Base-by-base conservation (phyloP, 2,113 vertebrate species). In the Paradoxurus hermaphroditus region DNA sequence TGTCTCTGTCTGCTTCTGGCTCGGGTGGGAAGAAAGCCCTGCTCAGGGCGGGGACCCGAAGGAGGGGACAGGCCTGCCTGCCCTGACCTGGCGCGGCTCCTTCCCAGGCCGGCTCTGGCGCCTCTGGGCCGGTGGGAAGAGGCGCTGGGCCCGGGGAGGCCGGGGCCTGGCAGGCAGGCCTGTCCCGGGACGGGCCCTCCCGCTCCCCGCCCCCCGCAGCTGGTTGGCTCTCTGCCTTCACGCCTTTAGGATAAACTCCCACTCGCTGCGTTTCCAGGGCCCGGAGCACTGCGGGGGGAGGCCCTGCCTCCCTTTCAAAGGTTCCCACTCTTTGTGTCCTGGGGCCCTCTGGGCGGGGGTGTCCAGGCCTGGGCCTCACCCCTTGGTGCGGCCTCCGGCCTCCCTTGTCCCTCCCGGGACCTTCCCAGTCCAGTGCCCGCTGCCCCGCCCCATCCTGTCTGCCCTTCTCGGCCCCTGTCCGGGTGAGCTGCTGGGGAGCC, bases 31-130 rank as follows among this genome's bases (percentile, higher is more conserved):
- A 90, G 79, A 36, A 53, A 91, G 41, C 85, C 73, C 51, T 78
- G 4, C 49, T 59, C 41, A 19, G 75, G 92, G 81, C 8, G 4
- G 31, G 44, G 31, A 49, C 46, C 39, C 3, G 23, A n/a, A 56
- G 2, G 31, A 63, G 56, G 87, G 27, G 34, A 29, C 65, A 5
- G 63, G 75, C 92, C 31, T 14, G 75, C 92, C 31, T 14, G 27
- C 73, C 68, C 73, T 75, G 51, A 46, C 83, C 84, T 46, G 72
- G 92, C 23, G 1, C 31, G 5, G 65, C 72, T 86, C 73, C 78
- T 62, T 82, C 96, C 91, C 85, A 83, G 92, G 94, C 96, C 7
- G 2, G 77, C 68, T 53, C 68, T 93, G 86, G 90, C 31, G 39
- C 92, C 46, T 86, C 46, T 1, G 65, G 88, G 89, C 83, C n/a